These are phyloP conservation scores for Hoplostethus mediterraneus DNA, from an alignment of 2,797 vertebrate species.

Conservation along the genomic window DNA sequence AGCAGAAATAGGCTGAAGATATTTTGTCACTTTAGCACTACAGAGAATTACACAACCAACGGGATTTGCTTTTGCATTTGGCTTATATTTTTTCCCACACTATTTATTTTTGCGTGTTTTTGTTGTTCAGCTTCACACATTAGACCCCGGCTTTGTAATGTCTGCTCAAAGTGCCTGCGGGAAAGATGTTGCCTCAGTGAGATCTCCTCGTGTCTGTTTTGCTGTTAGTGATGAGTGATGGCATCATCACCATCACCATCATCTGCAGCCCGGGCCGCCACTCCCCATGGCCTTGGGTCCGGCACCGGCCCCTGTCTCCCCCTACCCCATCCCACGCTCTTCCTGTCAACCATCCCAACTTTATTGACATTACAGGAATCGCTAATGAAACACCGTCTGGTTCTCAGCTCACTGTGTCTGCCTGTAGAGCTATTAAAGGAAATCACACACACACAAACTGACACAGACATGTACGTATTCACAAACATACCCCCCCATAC, in stretches of 20 bases:
- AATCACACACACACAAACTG: constrained; percentile 45
- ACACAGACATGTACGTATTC: constrained; percentile 47
- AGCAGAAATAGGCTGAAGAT: not conserved
- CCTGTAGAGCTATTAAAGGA: constrained; percentile 55
- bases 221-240: constrained; percentile 35
- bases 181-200: constrained; percentile 2
- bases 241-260: constrained; percentile 43
- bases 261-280: constrained; percentile 30
- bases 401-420: constrained; percentile 48
- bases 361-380: constrained; percentile 87
- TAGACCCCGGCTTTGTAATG: not conserved
- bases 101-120: too few species aligned
- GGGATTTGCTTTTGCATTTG: not conserved
- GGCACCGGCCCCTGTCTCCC: constrained; percentile 29
- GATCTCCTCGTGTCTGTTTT: constrained; percentile 24
- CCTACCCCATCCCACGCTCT: constrained; percentile 72
- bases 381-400: constrained; percentile 83
- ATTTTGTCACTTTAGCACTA: not conserved
- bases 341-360: constrained; percentile 85
- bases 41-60: not conserved
- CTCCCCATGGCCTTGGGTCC: constrained; percentile 73
- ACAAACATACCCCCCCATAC: constrained; percentile 46
- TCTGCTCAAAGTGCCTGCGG: constrained; percentile 7
- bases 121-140: not conserved
- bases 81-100: not conserved